These are phyloP conservation scores for Daphoenositta chrysoptera DNA, from an alignment of 2,113 vertebrate species.

Conservation along the genomic window DNA sequence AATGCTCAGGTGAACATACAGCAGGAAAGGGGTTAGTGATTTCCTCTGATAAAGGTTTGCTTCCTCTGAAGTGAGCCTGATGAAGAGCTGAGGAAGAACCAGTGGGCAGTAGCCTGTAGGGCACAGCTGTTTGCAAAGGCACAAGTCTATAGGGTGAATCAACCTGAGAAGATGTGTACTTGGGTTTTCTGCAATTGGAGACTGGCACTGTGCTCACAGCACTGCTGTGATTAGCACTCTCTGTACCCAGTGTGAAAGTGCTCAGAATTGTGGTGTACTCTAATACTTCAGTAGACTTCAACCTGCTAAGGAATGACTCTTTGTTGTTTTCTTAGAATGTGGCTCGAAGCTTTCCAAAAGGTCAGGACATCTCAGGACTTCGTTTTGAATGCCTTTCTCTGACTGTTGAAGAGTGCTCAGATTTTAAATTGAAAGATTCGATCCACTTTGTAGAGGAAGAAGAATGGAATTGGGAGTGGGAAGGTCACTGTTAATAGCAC, in stretches of 20 bases:
- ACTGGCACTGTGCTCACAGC: too few relatives aligned
- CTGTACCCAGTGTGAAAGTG: neutral
- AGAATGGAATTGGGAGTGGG: conserved; percentile 78
- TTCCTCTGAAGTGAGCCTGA: neutral
- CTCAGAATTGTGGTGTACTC: neutral
- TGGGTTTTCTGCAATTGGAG: neutral
- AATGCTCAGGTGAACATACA: neutral
- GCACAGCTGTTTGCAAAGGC: neutral
- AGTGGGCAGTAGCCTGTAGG: neutral
- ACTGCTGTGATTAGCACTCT: neutral
- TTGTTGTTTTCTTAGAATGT: neutral
- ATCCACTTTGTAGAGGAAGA: conserved; percentile 59
- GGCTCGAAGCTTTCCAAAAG: neutral
- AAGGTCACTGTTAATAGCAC: conserved; percentile 72
- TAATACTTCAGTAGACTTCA: neutral
- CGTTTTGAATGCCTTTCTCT: neutral
- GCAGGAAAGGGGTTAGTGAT: neutral
- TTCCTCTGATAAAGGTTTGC: neutral
- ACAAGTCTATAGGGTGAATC: neutral
- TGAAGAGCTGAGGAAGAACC: neutral
- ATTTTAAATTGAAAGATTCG: conserved; percentile 67
- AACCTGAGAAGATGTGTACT: neutral
- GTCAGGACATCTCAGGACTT: neutral
- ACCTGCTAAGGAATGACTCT: neutral
- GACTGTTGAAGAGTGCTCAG: conserved; percentile 11